Percentiles rank a stretch among this genome's conserved stretches.
These are phyloP conservation scores for Rhinoderma darwinii DNA, from an alignment of 2,113 vertebrate species.

Conservation along the genomic window DNA sequence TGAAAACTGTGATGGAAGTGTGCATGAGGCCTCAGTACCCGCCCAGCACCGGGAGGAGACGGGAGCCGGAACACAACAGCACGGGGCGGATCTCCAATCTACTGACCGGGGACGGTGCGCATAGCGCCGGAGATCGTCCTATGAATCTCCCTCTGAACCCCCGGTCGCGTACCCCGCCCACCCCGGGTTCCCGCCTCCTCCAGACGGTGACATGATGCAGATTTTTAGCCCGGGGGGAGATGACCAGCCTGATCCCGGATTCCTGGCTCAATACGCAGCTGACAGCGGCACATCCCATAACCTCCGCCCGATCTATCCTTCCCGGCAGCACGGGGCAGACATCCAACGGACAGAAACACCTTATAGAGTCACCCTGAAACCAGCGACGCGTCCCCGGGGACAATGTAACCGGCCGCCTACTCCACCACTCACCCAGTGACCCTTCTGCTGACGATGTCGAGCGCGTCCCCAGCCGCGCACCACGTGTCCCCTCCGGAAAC, in stretches of 20 bases:
- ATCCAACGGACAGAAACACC: no score
- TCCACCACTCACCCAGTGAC: background rate
- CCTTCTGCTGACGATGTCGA: constrained; percentile 53
- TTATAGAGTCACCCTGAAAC: no score
- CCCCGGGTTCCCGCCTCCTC: no score
- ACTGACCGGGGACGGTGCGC: constrained; percentile 16
- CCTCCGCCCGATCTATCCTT: no score
- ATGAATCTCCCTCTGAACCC: background rate
- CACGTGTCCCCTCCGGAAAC: constrained; percentile 63
- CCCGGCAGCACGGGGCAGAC: no score
- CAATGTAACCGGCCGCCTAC: no score
- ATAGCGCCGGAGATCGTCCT: background rate
- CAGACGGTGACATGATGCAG: no score
- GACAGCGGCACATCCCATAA: no score
- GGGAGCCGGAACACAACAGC: constrained; percentile 19
- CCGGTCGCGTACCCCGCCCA: background rate
- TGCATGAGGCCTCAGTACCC: background rate
- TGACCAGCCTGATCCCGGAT: no score
- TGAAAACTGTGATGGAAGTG: no score
- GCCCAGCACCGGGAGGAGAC: constrained; percentile 52
- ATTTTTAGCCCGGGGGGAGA: no score
- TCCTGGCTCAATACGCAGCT: background rate
- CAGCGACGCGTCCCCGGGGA: no score
- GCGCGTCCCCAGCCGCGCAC: background rate
- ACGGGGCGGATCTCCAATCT: constrained; percentile 16